Percentiles rank a stretch among this genome's conserved stretches.
These are phyloP conservation scores for Galeopterus variegatus DNA, from an alignment of 2,113 vertebrate species.

Conservation along the genomic window DNA sequence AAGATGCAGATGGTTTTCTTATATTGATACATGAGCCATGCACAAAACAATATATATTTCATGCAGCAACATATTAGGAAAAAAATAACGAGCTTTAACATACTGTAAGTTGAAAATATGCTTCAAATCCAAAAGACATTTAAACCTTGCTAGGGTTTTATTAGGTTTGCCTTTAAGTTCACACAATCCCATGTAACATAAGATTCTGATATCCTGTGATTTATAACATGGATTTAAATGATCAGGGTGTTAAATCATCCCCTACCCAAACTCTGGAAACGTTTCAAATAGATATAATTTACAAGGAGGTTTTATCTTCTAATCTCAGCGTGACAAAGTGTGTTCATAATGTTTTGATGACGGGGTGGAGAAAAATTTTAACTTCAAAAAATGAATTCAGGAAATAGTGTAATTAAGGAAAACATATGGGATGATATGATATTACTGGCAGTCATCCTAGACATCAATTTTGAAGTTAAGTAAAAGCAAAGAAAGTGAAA, in stretches of 20 bases:
- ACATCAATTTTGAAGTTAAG: conserved; percentile 82
- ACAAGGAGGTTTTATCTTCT: conserved; percentile 73
- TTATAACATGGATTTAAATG: conserved; percentile 71
- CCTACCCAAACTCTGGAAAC: conserved; percentile 65
- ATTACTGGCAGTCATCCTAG: conserved; percentile 82
- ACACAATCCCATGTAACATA: neutral
- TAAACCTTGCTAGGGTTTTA: conserved; percentile 22
- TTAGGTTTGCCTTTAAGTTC: conserved; percentile 41
- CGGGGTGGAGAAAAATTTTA: conserved; percentile 57
- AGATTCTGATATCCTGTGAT: conserved; percentile 61
- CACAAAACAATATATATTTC: neutral
- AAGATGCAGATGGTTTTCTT: conserved; percentile 77
- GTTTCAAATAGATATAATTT: conserved; percentile 75
- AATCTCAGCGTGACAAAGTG: conserved; percentile 77
- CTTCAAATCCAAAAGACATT: conserved; percentile 19
- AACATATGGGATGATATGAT: conserved; percentile 84
- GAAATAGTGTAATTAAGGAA: conserved; percentile 77
- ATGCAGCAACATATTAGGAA: conserved; percentile 74
- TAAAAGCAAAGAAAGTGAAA: conserved; percentile 69
- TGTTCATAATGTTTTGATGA: conserved; percentile 83
- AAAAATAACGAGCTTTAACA: conserved; percentile 77
- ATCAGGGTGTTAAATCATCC: conserved; percentile 54
- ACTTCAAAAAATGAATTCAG: conserved; percentile 79
- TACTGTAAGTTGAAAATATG: conserved; percentile 60
- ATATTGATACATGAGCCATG: conserved; percentile 73